Percentiles rank a stretch among this genome's conserved stretches.
phyloP scores from a whole-genome alignment of 2,113 vertebrate species.

The Centropus bengalensis region DNA sequence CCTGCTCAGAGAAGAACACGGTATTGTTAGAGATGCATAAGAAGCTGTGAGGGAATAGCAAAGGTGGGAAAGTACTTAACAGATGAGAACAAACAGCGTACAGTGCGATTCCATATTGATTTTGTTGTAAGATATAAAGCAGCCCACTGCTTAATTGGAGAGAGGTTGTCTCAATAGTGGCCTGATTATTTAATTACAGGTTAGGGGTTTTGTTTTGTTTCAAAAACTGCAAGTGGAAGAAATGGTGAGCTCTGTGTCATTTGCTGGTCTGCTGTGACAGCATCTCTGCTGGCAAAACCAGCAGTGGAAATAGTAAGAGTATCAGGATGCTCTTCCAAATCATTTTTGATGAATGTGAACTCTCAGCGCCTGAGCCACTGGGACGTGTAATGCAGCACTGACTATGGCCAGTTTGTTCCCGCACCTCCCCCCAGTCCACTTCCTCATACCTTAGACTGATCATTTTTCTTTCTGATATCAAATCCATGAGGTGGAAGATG shows the following conservation, averaged over 20 bases:
- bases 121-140: neutral
- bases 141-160: neutral
- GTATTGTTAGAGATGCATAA: neutral
- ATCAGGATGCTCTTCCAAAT: neutral
- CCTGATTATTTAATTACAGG: neutral
- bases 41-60: fast-evolving
- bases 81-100: neutral
- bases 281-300: neutral
- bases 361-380: neutral
- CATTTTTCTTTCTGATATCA: neutral
- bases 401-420: neutral
- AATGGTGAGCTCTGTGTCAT: neutral
- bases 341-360: neutral
- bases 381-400: neutral
- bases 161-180: neutral
- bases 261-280: neutral
- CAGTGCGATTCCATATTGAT: neutral
- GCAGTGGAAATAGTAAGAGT: neutral
- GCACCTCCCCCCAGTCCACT: neutral
- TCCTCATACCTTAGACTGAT: neutral
- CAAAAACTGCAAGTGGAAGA: neutral
- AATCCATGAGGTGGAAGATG: neutral
- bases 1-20: neutral
- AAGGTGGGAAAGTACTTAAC: neutral
- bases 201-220: neutral